These are phyloP conservation scores for Monomorium pharaonis DNA, from an alignment of 1,140 invertebrate genomes.

Conservation along the genomic window DNA sequence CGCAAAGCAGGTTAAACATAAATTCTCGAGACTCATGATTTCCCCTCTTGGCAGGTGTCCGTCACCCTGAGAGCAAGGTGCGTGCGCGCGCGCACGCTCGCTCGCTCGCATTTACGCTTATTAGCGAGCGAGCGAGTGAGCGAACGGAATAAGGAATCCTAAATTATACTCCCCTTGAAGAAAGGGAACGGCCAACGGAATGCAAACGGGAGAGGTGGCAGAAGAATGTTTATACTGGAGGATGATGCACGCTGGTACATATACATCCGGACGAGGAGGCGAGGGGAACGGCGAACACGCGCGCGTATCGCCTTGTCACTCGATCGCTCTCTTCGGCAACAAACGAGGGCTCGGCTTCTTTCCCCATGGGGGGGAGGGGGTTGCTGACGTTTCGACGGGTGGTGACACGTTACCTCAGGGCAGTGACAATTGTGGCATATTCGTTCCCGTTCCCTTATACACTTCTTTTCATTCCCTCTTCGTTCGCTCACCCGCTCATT, in stretches of 20 bases:
- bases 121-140: conserved; percentile 4
- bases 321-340: neutral
- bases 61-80: conserved; percentile 11
- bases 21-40: conserved; percentile 47
- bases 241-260: neutral
- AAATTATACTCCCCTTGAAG: neutral
- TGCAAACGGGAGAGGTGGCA: neutral
- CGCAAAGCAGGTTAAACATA: conserved; percentile 63
- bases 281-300: neutral
- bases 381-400: conserved; percentile 75
- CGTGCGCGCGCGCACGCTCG: neutral
- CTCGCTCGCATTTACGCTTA: too few species aligned
- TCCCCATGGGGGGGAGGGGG: neutral
- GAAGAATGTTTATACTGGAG: conserved; percentile 14
- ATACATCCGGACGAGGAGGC: neutral
- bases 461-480: neutral
- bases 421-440: conserved; percentile 70
- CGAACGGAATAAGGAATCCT: neutral
- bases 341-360: neutral
- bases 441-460: conserved; percentile 63
- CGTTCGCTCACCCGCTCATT: neutral
- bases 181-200: neutral
- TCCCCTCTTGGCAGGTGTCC: conserved; percentile 57
- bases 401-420: conserved; percentile 71
- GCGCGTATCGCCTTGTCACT: neutral